Conservation (phyloP, 2,113 vertebrate species). For the Tiliqua scincoides region DNA sequence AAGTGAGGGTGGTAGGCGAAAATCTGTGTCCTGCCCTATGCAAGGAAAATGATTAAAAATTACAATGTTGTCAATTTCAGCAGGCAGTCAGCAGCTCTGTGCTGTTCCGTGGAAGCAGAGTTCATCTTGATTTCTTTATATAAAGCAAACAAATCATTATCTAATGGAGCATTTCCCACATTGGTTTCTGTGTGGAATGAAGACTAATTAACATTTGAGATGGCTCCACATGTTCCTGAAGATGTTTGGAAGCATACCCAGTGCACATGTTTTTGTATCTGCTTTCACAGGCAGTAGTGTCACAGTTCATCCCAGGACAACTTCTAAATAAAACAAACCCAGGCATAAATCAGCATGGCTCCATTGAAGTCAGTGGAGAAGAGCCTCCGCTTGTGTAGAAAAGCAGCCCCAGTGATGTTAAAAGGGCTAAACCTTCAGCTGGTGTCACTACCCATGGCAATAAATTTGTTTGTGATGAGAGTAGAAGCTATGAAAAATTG, state of each 20-base stretch:
- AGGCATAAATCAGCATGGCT: constrained; percentile 1
- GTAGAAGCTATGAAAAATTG: constrained; percentile 17
- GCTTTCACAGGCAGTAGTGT: neutral
- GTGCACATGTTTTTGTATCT: neutral
- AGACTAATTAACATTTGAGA: constrained; percentile 6
- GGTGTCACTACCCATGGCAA: constrained; percentile 25
- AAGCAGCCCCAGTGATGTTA: neutral
- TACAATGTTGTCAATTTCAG: neutral
- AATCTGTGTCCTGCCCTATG: neutral
- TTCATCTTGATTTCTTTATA: neutral
- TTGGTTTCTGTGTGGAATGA: constrained; percentile 25
- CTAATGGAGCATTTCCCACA: constrained; percentile 40
- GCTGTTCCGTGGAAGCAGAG: constrained; percentile 6
- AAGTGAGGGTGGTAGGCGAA: constrained; percentile 28
- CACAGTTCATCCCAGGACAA: neutral
- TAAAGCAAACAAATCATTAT: constrained; percentile 28
- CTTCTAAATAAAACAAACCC: constrained; percentile 6
- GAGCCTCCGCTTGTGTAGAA: neutral
- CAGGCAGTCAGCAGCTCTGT: constrained; percentile 28
- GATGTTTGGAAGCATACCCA: constrained; percentile 25
- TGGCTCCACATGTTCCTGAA: constrained; percentile 2
- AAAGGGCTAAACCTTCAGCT: constrained; percentile 48
- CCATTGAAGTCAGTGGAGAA: neutral
- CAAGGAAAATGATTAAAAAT: constrained; percentile 16
- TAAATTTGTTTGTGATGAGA: neutral